phyloP scores from a whole-genome alignment of 2,888 invertebrate species.

The Orthosia gracilis region DNA sequence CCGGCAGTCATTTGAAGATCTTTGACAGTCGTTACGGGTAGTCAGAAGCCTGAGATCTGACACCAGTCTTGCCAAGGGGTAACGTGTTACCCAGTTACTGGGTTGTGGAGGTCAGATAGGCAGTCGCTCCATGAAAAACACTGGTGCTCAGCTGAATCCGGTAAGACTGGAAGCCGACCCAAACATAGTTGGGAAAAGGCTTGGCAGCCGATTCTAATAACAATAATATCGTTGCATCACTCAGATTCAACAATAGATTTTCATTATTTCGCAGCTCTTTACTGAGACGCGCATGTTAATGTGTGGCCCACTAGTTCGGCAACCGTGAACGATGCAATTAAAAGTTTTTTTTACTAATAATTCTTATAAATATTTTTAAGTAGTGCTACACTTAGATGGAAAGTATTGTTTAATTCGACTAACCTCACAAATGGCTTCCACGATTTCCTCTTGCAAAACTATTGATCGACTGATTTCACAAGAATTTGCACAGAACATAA shows the following conservation, averaged over 20 bases:
- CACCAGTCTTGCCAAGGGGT: too few relatives aligned
- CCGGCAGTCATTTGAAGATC: too few relatives aligned
- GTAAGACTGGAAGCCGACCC: too few relatives aligned
- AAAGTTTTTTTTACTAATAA: constrained; percentile 66
- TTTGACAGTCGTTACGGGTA: too few relatives aligned
- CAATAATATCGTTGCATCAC: constrained; percentile 71
- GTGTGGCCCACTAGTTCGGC: constrained; percentile 77
- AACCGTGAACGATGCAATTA: constrained; percentile 80
- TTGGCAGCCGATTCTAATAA: constrained; percentile 22
- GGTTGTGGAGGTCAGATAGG: too few relatives aligned
- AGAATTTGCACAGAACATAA: neutral
- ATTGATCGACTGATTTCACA: constrained; percentile 11
- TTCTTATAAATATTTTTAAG: constrained; percentile 45
- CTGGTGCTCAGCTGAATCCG: too few relatives aligned
- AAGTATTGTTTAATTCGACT: constrained; percentile 48
- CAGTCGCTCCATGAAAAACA: too few relatives aligned
- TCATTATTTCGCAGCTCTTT: constrained; percentile 71
- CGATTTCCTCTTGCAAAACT: constrained; percentile 13
- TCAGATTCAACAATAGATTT: constrained; percentile 74
- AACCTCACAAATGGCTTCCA: constrained; percentile 4
- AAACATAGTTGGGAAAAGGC: too few relatives aligned
- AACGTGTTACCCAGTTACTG: too few relatives aligned
- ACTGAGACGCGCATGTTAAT: constrained; percentile 76
- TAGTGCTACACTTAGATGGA: constrained; percentile 40
- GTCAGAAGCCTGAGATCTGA: too few relatives aligned